Evolutionary conservation across 1,140 invertebrate species (phyloP).

Genomic region (Himalopsyche phryganea): DNA sequence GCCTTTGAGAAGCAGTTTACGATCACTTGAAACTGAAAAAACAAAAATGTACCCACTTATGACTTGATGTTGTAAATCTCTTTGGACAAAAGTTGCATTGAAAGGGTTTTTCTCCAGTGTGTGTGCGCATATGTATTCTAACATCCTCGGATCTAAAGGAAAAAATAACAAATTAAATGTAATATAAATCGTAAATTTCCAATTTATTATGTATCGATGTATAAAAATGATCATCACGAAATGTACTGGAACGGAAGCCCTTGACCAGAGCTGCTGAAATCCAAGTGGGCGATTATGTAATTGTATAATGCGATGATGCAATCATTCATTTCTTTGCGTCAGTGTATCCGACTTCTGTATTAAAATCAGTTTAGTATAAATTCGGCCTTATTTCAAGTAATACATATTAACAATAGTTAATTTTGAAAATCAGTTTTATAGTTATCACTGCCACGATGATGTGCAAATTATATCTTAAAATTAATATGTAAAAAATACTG

Average conservation of each 20-base stretch:
- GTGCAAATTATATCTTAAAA: too few relatives aligned
- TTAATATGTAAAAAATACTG: too few relatives aligned
- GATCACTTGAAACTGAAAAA: too few relatives aligned
- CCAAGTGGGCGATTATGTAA: neutral
- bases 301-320: neutral
- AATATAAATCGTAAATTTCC: neutral
- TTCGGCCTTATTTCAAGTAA: too few relatives aligned
- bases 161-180: slow-evolving; percentile 2
- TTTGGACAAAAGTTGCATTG: slow-evolving; percentile 24
- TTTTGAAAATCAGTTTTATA: too few relatives aligned
- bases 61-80: slow-evolving; percentile 28
- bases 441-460: too few relatives aligned
- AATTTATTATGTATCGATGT: neutral
- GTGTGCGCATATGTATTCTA: slow-evolving; percentile 27
- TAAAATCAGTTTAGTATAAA: too few relatives aligned
- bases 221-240: neutral
- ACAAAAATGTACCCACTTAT: slow-evolving; percentile 18
- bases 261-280: neutral
- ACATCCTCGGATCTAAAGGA: slow-evolving; percentile 23
- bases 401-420: too few relatives aligned
- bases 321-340: neutral
- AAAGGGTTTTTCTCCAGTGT: slow-evolving; percentile 25
- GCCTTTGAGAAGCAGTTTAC: neutral
- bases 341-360: neutral
- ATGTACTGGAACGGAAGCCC: neutral